A percentile compares a stretch with the other conserved stretches of the same genome.
Evolutionary conservation across 1,140 invertebrate species (phyloP).

Genomic region (Drosophila eugracilis): DNA sequence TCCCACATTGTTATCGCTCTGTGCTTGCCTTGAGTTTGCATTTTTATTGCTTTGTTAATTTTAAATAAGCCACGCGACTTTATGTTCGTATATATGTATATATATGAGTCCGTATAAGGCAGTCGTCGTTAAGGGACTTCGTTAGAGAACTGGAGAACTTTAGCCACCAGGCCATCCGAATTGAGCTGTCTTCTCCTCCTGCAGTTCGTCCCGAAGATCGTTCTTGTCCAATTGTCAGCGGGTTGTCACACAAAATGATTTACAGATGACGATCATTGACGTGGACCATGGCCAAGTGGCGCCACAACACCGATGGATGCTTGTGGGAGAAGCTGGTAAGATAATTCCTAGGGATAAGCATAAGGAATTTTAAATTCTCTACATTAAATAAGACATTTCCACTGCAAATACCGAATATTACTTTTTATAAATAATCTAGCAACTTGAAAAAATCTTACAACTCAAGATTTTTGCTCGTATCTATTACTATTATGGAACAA

Average conservation of each 20-base stretch:
- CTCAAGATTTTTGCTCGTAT: too few relatives aligned
- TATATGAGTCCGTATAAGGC: conserved; percentile 15
- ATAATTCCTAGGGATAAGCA: too few relatives aligned
- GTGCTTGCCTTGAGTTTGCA: conserved; percentile 53
- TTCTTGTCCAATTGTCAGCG: conserved; percentile 71
- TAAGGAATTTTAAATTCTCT: background rate
- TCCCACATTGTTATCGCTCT: conserved; percentile 52
- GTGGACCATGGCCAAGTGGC: conserved; percentile 41
- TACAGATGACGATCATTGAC: conserved; percentile 49
- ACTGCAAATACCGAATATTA: too few relatives aligned
- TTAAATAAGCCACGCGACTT: conserved; percentile 78
- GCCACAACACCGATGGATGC: conserved; percentile 30
- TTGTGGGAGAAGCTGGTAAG: conserved; percentile 19
- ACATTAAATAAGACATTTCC: background rate
- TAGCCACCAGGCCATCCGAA: conserved; percentile 18
- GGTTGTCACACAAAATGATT: conserved; percentile 80
- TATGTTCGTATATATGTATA: conserved; percentile 57
- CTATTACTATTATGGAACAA: too few relatives aligned
- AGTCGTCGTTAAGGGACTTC: conserved; percentile 36
- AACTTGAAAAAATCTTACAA: too few relatives aligned
- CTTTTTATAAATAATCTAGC: too few relatives aligned
- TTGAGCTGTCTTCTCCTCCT: conserved; percentile 54
- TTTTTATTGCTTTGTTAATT: conserved; percentile 82
- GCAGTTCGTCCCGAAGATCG: background rate
- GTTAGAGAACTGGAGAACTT: conserved; percentile 37